Percentiles rank a stretch among this genome's conserved stretches.
These are phyloP conservation scores for Hydropotes inermis DNA, from an alignment of 2,113 vertebrate genomes.

Conservation along the genomic window DNA sequence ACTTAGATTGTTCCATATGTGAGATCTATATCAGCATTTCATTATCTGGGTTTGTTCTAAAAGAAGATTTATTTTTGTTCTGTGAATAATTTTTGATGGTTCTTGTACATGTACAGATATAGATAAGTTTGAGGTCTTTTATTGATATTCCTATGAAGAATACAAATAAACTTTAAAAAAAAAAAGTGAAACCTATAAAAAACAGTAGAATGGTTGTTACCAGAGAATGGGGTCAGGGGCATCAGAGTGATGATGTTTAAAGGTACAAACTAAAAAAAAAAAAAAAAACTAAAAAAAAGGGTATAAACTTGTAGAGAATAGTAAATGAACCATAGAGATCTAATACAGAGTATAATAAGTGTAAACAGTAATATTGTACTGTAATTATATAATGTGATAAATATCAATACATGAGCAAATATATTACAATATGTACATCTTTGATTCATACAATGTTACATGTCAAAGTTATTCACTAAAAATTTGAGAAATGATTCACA, in stretches of 20 bases:
- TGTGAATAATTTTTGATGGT: constrained; percentile 88
- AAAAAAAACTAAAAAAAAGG: not conserved
- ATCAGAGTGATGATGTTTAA: not conserved
- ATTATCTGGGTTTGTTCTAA: constrained; percentile 87
- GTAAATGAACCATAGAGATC: not conserved
- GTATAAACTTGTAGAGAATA: not conserved
- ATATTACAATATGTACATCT: not conserved
- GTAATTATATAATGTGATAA: not conserved
- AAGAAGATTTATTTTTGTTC: constrained; percentile 90
- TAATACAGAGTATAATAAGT: not conserved
- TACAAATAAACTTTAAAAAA: constrained; percentile 84
- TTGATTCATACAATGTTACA: not conserved
- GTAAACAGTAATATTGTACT: not conserved
- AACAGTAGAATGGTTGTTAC: not conserved
- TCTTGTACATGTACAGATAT: constrained; percentile 88
- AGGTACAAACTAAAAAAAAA: not conserved
- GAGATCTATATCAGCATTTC: constrained; percentile 85
- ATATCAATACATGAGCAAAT: not conserved
- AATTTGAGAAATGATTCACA: not conserved
- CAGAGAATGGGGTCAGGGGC: not conserved
- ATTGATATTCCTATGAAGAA: constrained; percentile 87
- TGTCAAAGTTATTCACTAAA: not conserved
- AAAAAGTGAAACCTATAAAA: not conserved
- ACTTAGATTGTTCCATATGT: constrained; percentile 80
- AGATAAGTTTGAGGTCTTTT: constrained; percentile 88